phyloP scores from a whole-genome alignment of 2,888 invertebrate genomes.

The Neria commutata region DNA sequence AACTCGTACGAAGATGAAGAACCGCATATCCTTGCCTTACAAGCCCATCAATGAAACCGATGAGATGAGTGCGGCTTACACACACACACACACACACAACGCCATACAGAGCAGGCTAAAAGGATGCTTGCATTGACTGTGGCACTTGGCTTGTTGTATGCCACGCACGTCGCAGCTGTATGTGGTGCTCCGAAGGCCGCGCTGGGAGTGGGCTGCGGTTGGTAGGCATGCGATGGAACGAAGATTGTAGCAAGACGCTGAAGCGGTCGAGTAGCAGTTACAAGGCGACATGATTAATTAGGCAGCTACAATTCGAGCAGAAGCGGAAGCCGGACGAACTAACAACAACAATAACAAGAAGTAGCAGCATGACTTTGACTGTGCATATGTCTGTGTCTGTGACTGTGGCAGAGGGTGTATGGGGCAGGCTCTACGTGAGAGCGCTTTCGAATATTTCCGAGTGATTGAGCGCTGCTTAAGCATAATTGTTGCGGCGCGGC shows the following conservation, averaged over 20 bases:
- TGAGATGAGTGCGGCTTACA: constrained; percentile 11
- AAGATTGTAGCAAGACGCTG: constrained; percentile 12
- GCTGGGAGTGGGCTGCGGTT: too few species aligned
- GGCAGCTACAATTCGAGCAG: constrained; percentile 5
- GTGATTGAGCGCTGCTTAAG: too few species aligned
- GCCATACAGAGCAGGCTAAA: constrained; percentile 38
- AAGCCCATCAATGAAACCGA: constrained; percentile 8
- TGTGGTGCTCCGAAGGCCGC: too few species aligned
- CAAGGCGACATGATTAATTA: constrained; percentile 23
- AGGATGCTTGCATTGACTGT: constrained; percentile 28
- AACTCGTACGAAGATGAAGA: not conserved
- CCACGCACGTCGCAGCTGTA: constrained; percentile 21
- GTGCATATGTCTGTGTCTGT: too few species aligned
- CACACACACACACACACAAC: constrained; percentile 29
- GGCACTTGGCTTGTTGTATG: constrained; percentile 3
- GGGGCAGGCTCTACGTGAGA: too few species aligned
- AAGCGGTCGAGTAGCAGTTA: constrained; percentile 1
- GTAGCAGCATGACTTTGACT: too few species aligned
- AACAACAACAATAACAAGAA: too few species aligned
- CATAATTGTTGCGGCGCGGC: too few species aligned
- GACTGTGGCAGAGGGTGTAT: too few species aligned
- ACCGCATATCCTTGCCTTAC: not conserved
- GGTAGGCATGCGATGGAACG: too few species aligned
- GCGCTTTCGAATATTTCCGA: too few species aligned
- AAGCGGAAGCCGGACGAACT: not conserved